phyloP scores from a whole-genome alignment of 2,797 vertebrate species.

The Silurus lanzhouensis region DNA sequence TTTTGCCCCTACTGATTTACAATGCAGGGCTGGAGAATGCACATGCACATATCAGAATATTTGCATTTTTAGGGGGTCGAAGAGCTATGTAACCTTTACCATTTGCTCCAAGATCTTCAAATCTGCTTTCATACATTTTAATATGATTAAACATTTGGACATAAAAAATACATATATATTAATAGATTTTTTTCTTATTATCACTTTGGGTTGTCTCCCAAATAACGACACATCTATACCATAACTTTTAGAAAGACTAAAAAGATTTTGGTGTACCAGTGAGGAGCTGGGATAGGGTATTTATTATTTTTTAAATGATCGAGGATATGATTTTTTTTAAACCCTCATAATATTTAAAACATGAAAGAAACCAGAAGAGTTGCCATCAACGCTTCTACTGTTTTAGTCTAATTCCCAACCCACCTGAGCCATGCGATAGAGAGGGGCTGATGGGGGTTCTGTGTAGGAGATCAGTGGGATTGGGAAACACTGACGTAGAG shows the following conservation, averaged over 20 bases:
- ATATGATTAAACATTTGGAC: too few relatives aligned
- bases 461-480: constrained; percentile 5
- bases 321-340: not conserved
- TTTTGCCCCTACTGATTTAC: not conserved
- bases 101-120: too few relatives aligned
- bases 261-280: not conserved
- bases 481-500: constrained; percentile 32
- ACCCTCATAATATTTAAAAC: not conserved
- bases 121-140: too few relatives aligned
- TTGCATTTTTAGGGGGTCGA: too few relatives aligned
- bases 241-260: not conserved
- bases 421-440: constrained; percentile 14
- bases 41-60: too few relatives aligned
- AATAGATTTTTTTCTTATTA: not conserved
- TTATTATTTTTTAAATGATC: not conserved
- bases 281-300: not conserved
- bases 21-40: too few relatives aligned
- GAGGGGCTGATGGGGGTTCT: not conserved
- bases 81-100: too few relatives aligned
- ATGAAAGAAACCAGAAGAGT: not conserved
- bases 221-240: not conserved
- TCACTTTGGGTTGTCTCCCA: not conserved
- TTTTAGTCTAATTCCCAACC: not conserved
- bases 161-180: too few relatives aligned
- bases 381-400: too few relatives aligned